Evolutionary conservation across 37 sponge, comb jelly and placozoan genomes (phyloP), one percentile per base, ranked within the genome.

Genomic region (Ephydatia muelleri): DNA sequence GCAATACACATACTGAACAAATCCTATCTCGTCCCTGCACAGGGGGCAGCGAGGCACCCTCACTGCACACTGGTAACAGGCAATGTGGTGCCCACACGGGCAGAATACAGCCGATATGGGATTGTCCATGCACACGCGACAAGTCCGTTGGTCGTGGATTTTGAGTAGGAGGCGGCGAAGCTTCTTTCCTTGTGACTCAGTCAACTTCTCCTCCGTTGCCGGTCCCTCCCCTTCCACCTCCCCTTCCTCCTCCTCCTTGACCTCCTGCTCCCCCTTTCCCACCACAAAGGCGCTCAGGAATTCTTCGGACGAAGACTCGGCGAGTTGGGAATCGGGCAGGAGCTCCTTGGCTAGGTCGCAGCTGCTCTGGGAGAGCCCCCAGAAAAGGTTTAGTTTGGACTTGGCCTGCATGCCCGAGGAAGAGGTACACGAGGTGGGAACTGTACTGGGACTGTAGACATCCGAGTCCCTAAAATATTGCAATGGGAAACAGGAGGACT

Each of bases 51-150:
- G 67, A 38, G 65, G 71, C 57, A 87, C 78, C 67, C 37, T 84
- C 71, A 75, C 48, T 22, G 96, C 94, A 81, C 96, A 96, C 67
- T 68, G 16, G 23, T 73, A 38, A 33, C 96, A 96, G 37, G 91
- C 76, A 38, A 96, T 86, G 48, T 88, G 80, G 76, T 96, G 96
- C 0, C 94, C 94, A 85, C 96, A 96, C 1, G 96, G 96, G 77
- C 94, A 93, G 87, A 96, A 96, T 8, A 93, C 95, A 47, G 85
- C 86, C 22, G 88, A 81, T 14, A 93, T 84, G 0, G 77, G 80
- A 11, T 85, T 82, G 71, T 90, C 92, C 89, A 93, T 91, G 92
- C 96, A 96, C 48, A 96, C 89, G 14, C 83, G 83, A 72, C 95
- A 95, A 30, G 85, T 67, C 37, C 79, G 68, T 39, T 87, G 82